Conservation (phyloP, 2,113 vertebrate species). For the Tragulus kanchil region DNA sequence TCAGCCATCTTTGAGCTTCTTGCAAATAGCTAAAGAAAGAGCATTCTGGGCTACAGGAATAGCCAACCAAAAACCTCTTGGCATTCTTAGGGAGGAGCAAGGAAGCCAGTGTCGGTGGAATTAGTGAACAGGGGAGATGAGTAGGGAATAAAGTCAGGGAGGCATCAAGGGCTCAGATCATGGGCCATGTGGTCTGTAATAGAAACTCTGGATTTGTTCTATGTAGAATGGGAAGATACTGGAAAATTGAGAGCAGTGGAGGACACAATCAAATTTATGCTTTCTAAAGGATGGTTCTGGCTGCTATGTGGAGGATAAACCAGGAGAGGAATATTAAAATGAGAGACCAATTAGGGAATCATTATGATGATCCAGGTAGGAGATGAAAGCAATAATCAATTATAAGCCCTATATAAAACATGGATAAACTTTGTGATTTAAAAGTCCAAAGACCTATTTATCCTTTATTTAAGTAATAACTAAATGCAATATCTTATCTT, state of each 20-base stretch:
- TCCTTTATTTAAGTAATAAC: slow-evolving; percentile 2
- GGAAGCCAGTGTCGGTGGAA: not conserved
- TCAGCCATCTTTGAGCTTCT: too few species aligned
- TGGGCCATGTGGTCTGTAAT: not conserved
- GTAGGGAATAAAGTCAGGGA: not conserved
- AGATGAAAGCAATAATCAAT: not conserved
- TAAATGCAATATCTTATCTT: not conserved
- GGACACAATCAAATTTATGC: not conserved
- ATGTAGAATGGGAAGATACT: not conserved
- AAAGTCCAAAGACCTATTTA: not conserved
- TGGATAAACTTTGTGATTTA: not conserved
- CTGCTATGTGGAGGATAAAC: not conserved
- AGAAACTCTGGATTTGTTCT: not conserved
- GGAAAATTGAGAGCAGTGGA: not conserved
- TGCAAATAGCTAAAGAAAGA: not conserved
- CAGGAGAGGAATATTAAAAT: not conserved
- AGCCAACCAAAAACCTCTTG: not conserved
- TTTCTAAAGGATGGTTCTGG: not conserved
- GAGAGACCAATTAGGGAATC: not conserved
- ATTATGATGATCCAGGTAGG: not conserved
- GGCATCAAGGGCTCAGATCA: not conserved
- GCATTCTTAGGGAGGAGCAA: not conserved
- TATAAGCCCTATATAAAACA: not conserved
- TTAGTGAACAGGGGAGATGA: not conserved
- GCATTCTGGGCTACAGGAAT: not conserved